Percentiles rank a stretch among this genome's conserved stretches.
These are phyloP conservation scores for Ephialtes manifestator DNA, from an alignment of 2,888 invertebrate species.

Conservation along the genomic window DNA sequence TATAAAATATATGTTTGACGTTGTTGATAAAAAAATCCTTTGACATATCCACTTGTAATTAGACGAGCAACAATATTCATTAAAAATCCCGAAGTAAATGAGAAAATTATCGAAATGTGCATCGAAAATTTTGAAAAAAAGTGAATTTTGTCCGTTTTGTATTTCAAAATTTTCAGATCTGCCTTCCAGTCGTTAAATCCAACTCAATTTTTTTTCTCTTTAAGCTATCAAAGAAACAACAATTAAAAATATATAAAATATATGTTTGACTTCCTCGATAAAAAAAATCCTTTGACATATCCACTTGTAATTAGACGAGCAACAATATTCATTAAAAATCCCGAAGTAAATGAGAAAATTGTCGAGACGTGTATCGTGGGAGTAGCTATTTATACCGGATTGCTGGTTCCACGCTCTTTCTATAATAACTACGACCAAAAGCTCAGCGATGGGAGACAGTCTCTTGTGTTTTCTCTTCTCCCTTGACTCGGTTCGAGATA, in stretches of 20 bases:
- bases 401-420: constrained; percentile 9
- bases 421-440: constrained; percentile 19
- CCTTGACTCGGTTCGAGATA: constrained; percentile 37
- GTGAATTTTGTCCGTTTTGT: no score
- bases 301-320: neutral
- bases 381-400: constrained; percentile 23
- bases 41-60: no score
- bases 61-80: no score
- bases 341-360: constrained; percentile 18
- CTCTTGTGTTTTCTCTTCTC: constrained; percentile 9
- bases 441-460: constrained; percentile 15
- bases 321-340: constrained; percentile 1
- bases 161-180: no score
- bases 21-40: no score
- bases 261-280: neutral
- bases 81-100: no score
- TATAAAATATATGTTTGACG: no score
- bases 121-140: no score
- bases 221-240: neutral
- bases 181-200: no score
- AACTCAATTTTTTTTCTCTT: neutral
- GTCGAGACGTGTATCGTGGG: constrained; percentile 11
- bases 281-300: constrained; percentile 1
- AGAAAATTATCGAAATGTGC: no score
- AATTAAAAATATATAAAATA: neutral